phyloP scores from a whole-genome alignment of 2,113 vertebrate genomes.

The Scytalopus superciliaris region DNA sequence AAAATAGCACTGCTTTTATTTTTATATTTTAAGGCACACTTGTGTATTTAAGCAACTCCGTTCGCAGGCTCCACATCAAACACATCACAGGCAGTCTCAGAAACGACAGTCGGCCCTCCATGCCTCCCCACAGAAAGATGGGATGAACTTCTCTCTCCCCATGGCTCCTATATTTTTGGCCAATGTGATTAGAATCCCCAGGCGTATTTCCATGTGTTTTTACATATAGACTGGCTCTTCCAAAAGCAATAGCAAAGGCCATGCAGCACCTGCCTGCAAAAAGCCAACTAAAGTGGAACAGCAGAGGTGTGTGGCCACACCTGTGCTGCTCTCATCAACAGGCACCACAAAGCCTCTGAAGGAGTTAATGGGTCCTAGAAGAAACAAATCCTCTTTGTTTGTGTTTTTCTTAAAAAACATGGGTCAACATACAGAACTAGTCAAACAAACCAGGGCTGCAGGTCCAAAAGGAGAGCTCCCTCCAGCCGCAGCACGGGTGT shows the following conservation, averaged over 20 bases:
- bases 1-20: slow-evolving; percentile 48
- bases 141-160: not conserved
- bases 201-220: not conserved
- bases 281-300: not conserved
- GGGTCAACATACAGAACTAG: not conserved
- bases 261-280: not conserved
- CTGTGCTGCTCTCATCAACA: not conserved
- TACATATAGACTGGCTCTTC: not conserved
- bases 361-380: not conserved
- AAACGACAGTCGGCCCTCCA: not conserved
- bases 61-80: not conserved
- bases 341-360: not conserved
- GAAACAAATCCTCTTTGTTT: not conserved
- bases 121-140: not conserved
- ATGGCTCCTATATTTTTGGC: not conserved
- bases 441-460: not conserved
- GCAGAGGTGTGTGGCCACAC: not conserved
- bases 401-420: not conserved
- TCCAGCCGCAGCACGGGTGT: not conserved
- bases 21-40: not conserved
- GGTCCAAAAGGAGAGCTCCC: not conserved
- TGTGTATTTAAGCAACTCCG: not conserved
- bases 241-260: not conserved
- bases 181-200: not conserved
- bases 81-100: not conserved